These are phyloP conservation scores for Agriopis leucophaearia DNA, from an alignment of 2,888 invertebrate species.

Conservation along the genomic window DNA sequence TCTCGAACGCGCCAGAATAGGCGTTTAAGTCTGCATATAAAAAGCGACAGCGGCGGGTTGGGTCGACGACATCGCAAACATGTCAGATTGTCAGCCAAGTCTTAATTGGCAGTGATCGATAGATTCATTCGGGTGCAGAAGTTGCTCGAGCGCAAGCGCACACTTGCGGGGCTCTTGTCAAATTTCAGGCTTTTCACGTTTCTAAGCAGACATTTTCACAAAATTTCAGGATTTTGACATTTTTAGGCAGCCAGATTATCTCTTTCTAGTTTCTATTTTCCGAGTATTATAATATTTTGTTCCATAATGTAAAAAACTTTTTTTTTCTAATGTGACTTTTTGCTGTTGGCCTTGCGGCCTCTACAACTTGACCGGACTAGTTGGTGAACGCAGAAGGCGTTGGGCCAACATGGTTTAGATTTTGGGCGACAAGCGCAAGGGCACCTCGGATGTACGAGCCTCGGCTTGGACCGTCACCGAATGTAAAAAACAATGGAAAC, in stretches of 20 bases:
- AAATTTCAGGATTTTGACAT: background rate
- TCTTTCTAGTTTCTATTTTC: background rate
- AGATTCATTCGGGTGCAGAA: background rate
- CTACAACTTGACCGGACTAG: too few species aligned
- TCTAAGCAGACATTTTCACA: background rate
- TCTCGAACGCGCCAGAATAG: too few species aligned
- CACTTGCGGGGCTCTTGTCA: background rate
- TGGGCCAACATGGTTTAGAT: too few species aligned
- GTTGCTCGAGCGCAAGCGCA: background rate
- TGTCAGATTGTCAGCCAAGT: conserved; percentile 3
- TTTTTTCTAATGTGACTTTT: too few species aligned
- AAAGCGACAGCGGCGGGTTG: background rate
- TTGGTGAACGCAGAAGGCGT: too few species aligned
- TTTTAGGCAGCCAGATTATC: background rate
- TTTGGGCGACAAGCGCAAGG: too few species aligned
- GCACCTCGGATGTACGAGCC: too few species aligned
- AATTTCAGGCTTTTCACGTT: background rate
- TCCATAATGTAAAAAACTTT: background rate
- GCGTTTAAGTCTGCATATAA: background rate
- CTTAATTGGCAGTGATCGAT: conserved; percentile 16
- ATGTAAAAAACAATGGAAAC: background rate
- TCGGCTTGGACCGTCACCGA: too few species aligned
- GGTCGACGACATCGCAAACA: conserved; percentile 5
- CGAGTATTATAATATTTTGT: too few species aligned
- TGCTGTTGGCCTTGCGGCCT: too few species aligned